Evolutionary conservation across 2,797 vertebrate species (phyloP), one percentile per base, ranked within the genome.

Genomic region (Betta splendens): DNA sequence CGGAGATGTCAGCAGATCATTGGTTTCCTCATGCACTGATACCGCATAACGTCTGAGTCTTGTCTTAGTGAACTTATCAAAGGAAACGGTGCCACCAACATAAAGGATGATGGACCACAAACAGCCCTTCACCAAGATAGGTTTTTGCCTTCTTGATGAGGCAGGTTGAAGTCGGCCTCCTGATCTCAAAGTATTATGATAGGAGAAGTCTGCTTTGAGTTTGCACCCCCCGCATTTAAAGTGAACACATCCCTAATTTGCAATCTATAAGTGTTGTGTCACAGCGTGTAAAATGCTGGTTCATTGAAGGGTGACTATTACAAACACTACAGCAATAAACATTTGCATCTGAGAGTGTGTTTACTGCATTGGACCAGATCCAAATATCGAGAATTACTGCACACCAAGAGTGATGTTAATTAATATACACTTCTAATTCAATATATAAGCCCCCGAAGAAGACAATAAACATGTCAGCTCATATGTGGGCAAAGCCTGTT

Each of bases 391-490:
- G 69, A 85, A 71, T 69, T 70, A 82, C 57, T 63, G 58, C 64
- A 49, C 69, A 77, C 72, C 74, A 71, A 80, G 53, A 65, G 49
- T 38, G 38, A 22, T 64, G 59, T 73, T 81, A 72, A 83, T 81
- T 79, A 79, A 87, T 64, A 76, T 75, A 79, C 68, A 69, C 69
- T 75, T 79, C 78, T 78, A 70, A 77, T 83, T 81, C 74, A 81
- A 83, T 77, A 77, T 59, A 62, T 79, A 81, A 75, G 75, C 42
- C 68, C 68, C 54, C 9, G n/a, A 72, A 65, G 55, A 74, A 68
- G 58, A 83, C 69, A 76, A 82, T 76, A 79, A 84, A 84, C 64
- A 78, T 40, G 75, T 61, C 75, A 62, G 35, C 52, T 64, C 52
- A 67, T 42, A 71, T 64, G 43, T 64, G 47, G 59, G 26, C 66